Percentiles rank a stretch among this genome's conserved stretches.
phyloP scores from a whole-genome alignment of 2,888 invertebrate species.

The Campoletis raptor region DNA sequence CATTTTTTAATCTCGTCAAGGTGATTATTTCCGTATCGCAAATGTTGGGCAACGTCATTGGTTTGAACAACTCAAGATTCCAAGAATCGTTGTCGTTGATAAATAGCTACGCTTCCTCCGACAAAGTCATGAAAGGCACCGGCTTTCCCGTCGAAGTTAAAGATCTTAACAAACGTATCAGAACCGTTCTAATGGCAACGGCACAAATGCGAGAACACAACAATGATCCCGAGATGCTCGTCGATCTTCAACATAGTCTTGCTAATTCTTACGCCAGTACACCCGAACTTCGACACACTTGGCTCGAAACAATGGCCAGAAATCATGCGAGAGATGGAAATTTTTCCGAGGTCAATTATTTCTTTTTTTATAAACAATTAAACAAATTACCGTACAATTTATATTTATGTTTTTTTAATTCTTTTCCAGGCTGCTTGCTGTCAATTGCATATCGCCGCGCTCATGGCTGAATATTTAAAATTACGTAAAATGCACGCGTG shows the following conservation, averaged over 20 bases:
- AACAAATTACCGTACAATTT: not conserved
- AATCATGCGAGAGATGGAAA: constrained; percentile 94
- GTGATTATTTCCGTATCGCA: constrained; percentile 98
- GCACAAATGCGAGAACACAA: constrained; percentile 96
- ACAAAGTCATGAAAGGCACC: constrained; percentile 97
- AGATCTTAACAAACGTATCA: constrained; percentile 96
- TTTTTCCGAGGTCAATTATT: constrained; percentile 91
- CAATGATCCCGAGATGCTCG: constrained; percentile 96
- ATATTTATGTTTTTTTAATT: constrained; percentile 49
- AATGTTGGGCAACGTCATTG: constrained; percentile 95
- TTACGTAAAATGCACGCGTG: constrained; percentile 90
- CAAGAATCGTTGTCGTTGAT: constrained; percentile 97
- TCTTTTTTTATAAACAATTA: not conserved
- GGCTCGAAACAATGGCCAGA: constrained; percentile 97
- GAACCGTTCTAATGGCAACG: constrained; percentile 97
- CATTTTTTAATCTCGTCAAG: constrained; percentile 82
- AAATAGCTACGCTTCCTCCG: constrained; percentile 96
- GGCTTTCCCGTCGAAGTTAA: constrained; percentile 96
- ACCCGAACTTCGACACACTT: constrained; percentile 96
- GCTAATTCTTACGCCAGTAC: constrained; percentile 98
- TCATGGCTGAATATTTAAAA: constrained; percentile 97
- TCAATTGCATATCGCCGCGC: constrained; percentile 96
- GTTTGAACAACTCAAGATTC: constrained; percentile 96
- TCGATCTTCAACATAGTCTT: constrained; percentile 95
- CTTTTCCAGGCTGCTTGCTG: constrained; percentile 93